Conservation (phyloP, 2,888 invertebrate species). For the Polymixis lichenea region DNA sequence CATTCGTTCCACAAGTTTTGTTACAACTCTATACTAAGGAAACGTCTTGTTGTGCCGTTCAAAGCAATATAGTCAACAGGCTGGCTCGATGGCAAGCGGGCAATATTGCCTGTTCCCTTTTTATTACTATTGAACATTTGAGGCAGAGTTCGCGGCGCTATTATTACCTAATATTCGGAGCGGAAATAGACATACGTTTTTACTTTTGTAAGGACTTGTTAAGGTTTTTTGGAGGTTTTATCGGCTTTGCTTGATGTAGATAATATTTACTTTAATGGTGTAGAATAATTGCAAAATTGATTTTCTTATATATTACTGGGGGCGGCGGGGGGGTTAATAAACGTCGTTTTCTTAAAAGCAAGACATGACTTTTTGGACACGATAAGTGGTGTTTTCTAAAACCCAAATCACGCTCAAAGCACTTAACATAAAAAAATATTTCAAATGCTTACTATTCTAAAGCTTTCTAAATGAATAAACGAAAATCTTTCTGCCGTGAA, state of each 20-base stretch:
- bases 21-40: neutral
- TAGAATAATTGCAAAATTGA: neutral
- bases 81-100: constrained; percentile 6
- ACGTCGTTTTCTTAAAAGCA: no score
- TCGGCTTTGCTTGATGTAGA: neutral
- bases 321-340: no score
- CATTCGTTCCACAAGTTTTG: constrained; percentile 17
- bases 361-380: neutral
- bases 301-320: no score
- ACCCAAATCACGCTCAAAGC: neutral
- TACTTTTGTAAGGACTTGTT: neutral
- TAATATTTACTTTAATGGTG: neutral
- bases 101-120: constrained; percentile 24
- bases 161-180: constrained; percentile 17
- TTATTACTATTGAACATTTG: constrained; percentile 44
- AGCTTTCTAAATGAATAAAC: neutral
- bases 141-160: constrained; percentile 5
- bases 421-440: constrained; percentile 1
- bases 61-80: constrained; percentile 32
- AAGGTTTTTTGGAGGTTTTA: neutral
- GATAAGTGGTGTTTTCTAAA: neutral
- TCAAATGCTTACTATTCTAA: neutral
- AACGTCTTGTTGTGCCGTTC: neutral
- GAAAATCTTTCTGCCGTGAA: constrained; percentile 1
- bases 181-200: constrained; percentile 1